These are phyloP conservation scores for Tragulus kanchil DNA, from an alignment of 2,113 vertebrate genomes.

Conservation along the genomic window DNA sequence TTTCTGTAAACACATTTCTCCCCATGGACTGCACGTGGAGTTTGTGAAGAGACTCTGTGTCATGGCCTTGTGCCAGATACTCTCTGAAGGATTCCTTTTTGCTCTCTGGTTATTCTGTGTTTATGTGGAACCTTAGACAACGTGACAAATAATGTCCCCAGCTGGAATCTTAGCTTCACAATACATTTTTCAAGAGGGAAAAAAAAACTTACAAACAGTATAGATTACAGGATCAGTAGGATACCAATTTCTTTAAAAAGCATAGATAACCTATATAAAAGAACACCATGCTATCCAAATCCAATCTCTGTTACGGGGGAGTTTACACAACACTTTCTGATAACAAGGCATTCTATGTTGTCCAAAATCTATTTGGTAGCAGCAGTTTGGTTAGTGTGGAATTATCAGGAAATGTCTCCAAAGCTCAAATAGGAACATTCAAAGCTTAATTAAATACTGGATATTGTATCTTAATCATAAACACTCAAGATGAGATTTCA, in stretches of 20 bases:
- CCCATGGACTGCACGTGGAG: background rate
- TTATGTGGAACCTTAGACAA: background rate
- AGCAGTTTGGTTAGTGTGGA: background rate
- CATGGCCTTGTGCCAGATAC: background rate
- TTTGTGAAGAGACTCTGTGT: background rate
- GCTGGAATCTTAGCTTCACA: background rate
- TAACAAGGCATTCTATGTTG: background rate
- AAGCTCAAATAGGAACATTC: constrained; percentile 34
- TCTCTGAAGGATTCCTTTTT: background rate
- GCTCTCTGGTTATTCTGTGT: background rate
- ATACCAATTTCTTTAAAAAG: background rate
- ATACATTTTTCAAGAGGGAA: background rate
- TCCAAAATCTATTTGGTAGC: background rate
- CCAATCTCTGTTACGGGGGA: background rate
- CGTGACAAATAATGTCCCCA: background rate
- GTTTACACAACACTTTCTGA: background rate
- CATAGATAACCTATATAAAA: background rate
- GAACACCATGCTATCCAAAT: background rate
- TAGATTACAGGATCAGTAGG: background rate
- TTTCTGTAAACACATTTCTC: background rate
- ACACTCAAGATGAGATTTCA: constrained; percentile 30
- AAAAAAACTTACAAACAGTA: background rate
- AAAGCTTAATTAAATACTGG: constrained; percentile 55
- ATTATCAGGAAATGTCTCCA: constrained; percentile 44
- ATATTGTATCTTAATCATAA: constrained; percentile 12